Base-by-base conservation (phyloP, 2,113 vertebrate species). In the Psephotus haematonotus region DNA sequence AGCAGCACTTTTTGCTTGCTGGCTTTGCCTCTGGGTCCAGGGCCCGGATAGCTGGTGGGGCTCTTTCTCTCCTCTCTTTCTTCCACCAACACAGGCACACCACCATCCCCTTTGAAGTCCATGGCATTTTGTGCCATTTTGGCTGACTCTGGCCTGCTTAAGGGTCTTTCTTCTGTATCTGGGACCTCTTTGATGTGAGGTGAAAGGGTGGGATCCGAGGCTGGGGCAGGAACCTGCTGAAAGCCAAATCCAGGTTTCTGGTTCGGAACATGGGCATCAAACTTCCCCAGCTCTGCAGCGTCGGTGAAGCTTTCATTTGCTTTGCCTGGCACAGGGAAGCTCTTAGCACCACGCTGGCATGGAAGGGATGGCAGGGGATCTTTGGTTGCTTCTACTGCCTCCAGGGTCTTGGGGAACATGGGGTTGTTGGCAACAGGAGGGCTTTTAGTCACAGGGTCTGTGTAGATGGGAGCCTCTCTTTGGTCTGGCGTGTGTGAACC, bases 401-500 rank as follows among this genome's bases (percentile, higher is more conserved):
- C 83, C 17, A 93, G 24, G 57, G 84, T 94, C 95, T 98, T 79
- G 77, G 98, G 95, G 95, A 98, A 97, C 74, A 97, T 23, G 6
- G 98, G 96, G 70, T 97, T 60, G 2, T 91, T 50, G 94, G 98
- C 98, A 92, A 97, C 94, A 78, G 98, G 97, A 74, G 98, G 95
- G 95, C 94, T 97, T 96, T 98, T 98, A 53, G 97, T 97, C 33
- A 97, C 52, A 2, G 97, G 96, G 57, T 97, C 92, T 8, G 96
- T 46, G 27, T 97, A 98, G 71, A 63, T 29, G 9, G 97, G 97
- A 86, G 97, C 74, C 44, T 98, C 98, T 33, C 79, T 94, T 82
- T 95, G 97, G 62, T 97, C 96, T 88, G 62, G 3, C 0, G 82
- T 29, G 22, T 2, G 4, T 9, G 74, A 76, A 12, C 75, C 74